Base-by-base conservation (phyloP, 1,140 invertebrate species). In the Lepidurus apus region DNA sequence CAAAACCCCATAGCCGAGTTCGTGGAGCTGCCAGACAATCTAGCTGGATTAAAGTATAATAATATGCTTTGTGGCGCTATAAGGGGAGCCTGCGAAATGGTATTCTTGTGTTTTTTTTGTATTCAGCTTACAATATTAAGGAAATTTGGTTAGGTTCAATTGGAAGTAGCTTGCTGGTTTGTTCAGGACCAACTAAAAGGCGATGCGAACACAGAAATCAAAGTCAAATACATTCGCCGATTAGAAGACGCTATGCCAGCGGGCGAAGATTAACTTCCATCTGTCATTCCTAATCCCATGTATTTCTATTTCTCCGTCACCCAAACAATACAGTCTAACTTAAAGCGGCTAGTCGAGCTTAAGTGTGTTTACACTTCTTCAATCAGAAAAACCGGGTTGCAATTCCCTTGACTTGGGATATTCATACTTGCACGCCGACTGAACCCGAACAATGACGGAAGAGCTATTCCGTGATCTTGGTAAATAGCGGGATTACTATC, bases 1-100 rank as follows among this genome's bases (percentile, higher is more conserved):
- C 89, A 91, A 44, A 99, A 98, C 88, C 97, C 98, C 0, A 85
- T 99, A 17, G 96, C 94, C n/a, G 98, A 99, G 85, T 98, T 98
- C 89, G 97, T 98, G 6, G 98, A 99, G 87, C 88, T 99, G 81
- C 98, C 98, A 7, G 96, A 97, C 84, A 88, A 94, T 74, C 92
- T 91, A 83, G 86, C 88, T 53, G 90, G 90, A 82, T 87, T 99
- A 0, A 95, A 96, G 83, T 99, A 99, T 85, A 98, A 95, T 81
- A 97, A 97, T 84, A 89, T 99, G 74, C 88, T 99, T 45, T 94
- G 95, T 82, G 98, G 98, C 21, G 94, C 95, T 34, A 91, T 98
- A 75, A 87, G 95, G 82, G 98, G 97, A 74, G 96, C 96, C 47
- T 89, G 98, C 82, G 97, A 99, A 89, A 99, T 99, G 96, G 95